phyloP scores from a whole-genome alignment of 2,888 invertebrate species.

The Lasioglossum vierecki region DNA sequence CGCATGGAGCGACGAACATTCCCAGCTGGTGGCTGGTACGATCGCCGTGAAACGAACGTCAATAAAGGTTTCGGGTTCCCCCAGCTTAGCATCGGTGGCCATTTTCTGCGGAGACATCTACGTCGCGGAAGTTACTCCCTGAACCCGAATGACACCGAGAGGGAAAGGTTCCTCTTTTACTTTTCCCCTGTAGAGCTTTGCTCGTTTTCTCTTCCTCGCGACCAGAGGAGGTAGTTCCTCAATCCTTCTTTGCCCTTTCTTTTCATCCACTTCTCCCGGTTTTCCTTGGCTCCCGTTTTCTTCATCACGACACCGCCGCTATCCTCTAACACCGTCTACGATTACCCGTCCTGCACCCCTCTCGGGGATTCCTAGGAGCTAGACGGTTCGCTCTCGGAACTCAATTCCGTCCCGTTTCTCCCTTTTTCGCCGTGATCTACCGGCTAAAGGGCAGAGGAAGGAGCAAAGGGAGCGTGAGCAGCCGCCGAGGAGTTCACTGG shows the following conservation, averaged over 20 bases:
- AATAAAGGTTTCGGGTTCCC: slow-evolving; percentile 76
- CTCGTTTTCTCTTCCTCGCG: neutral
- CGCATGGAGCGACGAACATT: slow-evolving; percentile 30
- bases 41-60: slow-evolving; percentile 78
- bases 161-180: slow-evolving; percentile 64
- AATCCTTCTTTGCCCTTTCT: neutral
- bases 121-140: slow-evolving; percentile 67
- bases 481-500: slow-evolving; percentile 44
- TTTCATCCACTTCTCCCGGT: slow-evolving; percentile 16
- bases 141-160: slow-evolving; percentile 58
- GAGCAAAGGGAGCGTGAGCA: slow-evolving; percentile 21
- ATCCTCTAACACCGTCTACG: slow-evolving; percentile 14
- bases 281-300: slow-evolving; percentile 16
- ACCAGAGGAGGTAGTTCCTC: neutral
- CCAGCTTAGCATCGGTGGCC: slow-evolving; percentile 53
- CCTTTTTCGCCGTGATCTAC: slow-evolving; percentile 31
- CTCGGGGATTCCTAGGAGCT: slow-evolving; percentile 61
- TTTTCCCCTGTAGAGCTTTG: slow-evolving; percentile 10
- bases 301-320: slow-evolving; percentile 8
- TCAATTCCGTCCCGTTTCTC: slow-evolving; percentile 57
- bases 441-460: slow-evolving; percentile 20
- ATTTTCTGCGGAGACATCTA: slow-evolving; percentile 57
- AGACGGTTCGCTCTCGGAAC: slow-evolving; percentile 42
- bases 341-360: neutral
- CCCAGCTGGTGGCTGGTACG: slow-evolving; percentile 17